Evolutionary conservation across 2,113 vertebrate species (phyloP).

Genomic region (Orcinus orca): DNA sequence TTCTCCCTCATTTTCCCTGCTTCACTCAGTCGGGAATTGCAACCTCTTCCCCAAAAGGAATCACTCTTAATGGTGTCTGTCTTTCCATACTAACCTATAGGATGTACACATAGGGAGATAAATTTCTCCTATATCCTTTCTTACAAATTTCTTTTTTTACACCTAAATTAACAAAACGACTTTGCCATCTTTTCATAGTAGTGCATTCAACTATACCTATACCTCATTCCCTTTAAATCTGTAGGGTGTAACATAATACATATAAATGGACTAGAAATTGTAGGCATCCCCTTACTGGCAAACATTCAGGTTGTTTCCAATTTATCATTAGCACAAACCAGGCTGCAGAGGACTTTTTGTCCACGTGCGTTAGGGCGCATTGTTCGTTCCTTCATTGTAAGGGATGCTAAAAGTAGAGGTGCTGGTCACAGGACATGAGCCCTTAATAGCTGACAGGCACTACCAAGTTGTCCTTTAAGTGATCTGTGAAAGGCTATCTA

Average conservation of each 20-base stretch:
- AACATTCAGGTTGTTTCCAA: not conserved
- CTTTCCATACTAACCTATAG: not conserved
- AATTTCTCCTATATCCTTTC: not conserved
- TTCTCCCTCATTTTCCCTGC: not conserved
- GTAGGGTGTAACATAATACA: too few relatives aligned
- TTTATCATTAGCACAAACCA: not conserved
- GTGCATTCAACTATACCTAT: accelerated
- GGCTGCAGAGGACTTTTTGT: not conserved
- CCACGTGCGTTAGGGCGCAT: not conserved
- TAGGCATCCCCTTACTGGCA: not conserved
- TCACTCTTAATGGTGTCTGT: not conserved
- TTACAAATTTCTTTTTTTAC: too few relatives aligned
- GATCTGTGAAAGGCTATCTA: not conserved
- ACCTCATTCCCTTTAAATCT: not conserved
- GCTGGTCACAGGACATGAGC: too few relatives aligned
- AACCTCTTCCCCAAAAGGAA: not conserved
- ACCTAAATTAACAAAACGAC: not conserved
- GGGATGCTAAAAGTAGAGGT: not conserved
- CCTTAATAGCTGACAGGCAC: not conserved
- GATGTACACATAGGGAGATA: not conserved
- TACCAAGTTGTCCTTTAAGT: not conserved
- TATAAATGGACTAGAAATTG: not conserved
- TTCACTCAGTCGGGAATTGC: not conserved
- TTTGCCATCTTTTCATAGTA: not conserved
- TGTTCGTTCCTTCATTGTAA: not conserved